Evolutionary conservation across 2,888 invertebrate genomes (phyloP), one percentile per base, ranked within the genome.

Genomic region (Itoplectis maculator): DNA sequence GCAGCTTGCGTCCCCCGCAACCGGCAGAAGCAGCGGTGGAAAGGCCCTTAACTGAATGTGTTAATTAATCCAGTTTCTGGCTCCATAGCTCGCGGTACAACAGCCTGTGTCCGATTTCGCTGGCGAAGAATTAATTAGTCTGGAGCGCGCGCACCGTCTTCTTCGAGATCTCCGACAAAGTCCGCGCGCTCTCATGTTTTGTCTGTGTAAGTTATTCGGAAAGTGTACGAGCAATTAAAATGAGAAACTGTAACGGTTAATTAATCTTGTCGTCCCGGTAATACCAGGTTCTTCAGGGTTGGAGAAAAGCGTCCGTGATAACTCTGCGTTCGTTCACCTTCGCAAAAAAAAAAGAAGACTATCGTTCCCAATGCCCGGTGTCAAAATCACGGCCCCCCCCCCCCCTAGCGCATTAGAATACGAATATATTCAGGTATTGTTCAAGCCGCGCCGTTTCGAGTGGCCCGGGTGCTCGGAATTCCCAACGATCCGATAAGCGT

Each of bases 31-130:
- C 59, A 72, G 45, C 72, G 37, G 59, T 29, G 40, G 54, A 61
- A 81, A 73, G 79, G 70, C 79, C 66, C 84, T 78, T 77, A 74
- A 84, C 83, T 73, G 74, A 86, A 87, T 83, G 85, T 85, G 85
- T 87, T 88, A 86, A 89, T 88, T 87, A 88, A 87, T 86, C 83
- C 83, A 73, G 72, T 84, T 51, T 59, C 72, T 78, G 59, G 63
- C 65, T 81, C 69, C 23, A 51, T 63, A 51, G 47, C 47, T 54
- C 47, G 59, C 68, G 56, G 20, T 66, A 66, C 56, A 37, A 68
- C 56, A 59, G 59, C 56, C 56, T 59, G 79, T 72, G 51, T 81
- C 78, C 76, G 83, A 77, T 80, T 78, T 80, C 79, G 68, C 59
- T 40, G 76, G 45, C 80, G 76, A 65, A 66, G 66, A 86, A 83